Percentiles rank a stretch among this genome's conserved stretches.
phyloP scores from a whole-genome alignment of 1,140 invertebrate genomes.

The Heterodera carotae region DNA sequence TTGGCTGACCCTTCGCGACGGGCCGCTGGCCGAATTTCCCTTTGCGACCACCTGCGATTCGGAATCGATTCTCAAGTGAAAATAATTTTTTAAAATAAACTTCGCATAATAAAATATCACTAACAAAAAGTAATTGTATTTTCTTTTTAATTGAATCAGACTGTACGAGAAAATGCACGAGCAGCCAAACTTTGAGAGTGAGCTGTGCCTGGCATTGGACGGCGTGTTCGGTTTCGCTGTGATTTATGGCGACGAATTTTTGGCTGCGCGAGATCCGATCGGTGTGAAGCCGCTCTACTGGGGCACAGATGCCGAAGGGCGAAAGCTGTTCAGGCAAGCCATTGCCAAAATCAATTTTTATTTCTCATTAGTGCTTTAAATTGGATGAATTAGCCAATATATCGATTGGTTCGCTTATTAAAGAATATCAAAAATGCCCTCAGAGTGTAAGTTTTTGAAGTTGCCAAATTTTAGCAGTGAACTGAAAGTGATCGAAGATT shows the following conservation, averaged over 20 bases:
- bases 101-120: too few relatives aligned
- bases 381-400: neutral
- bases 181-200: slow-evolving; percentile 31
- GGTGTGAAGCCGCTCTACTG: slow-evolving; percentile 61
- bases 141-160: slow-evolving; percentile 22
- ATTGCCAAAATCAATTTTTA: neutral
- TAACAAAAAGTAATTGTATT: slow-evolving; percentile 50
- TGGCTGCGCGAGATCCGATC: slow-evolving; percentile 62
- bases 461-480: slow-evolving; percentile 54
- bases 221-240: slow-evolving; percentile 63
- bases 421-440: too few relatives aligned
- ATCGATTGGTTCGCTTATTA: too few relatives aligned
- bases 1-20: slow-evolving; percentile 46
- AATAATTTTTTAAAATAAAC: too few relatives aligned
- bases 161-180: slow-evolving; percentile 56
- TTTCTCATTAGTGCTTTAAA: neutral
- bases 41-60: slow-evolving; percentile 57
- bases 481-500: slow-evolving; percentile 62
- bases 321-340: slow-evolving; percentile 56
- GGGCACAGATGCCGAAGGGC: slow-evolving; percentile 55
- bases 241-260: slow-evolving; percentile 59
- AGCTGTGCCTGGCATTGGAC: slow-evolving; percentile 58
- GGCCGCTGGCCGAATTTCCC: slow-evolving; percentile 40
- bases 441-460: too few relatives aligned
- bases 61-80: slow-evolving; percentile 29